Base-by-base conservation (phyloP, 2,888 invertebrate species). In the Tyria jacobaeae region DNA sequence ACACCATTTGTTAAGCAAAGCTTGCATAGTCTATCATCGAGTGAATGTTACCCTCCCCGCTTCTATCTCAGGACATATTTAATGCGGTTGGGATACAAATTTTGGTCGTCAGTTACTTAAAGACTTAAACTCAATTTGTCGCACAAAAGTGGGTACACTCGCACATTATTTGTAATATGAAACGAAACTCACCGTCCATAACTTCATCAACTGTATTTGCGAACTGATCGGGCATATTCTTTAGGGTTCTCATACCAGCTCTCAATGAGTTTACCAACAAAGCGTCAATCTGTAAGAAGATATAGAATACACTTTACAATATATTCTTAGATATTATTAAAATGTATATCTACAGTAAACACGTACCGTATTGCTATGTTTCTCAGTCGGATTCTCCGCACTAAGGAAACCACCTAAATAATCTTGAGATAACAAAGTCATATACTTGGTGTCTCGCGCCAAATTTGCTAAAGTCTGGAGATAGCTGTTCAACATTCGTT, bases 201-300 rank as follows among this genome's bases (percentile, higher is more conserved):
- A 98, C 96, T 66, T 97, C 97, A 80, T 97, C 97, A 0, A 98
- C 96, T 0, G 97, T 97, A 76, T 96, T 97, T 39, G 96, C 95
- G 70, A 98, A 95, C 78, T 97, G 97, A 83, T 98, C 98, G 0
- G 98, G 98, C 95, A 98, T 97, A 56, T 97, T 96, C 87, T 97
- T 97, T 34, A 99, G 96, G 0, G 97, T 96, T 80, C 97, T 96
- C 94, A 98, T 97, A 0, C 98, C 97, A 6, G 96, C 96, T 81
- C 96, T 96, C 64, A 99, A 89, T 0, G 98, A 98, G 81, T 97
- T 97, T 53, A 97, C 96, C 49, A 97, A 88, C 1, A 94, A 80
- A 24, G 96, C 96, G 81, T 96, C 96, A 72, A 96, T 94, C 96
- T 96, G 65, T 9, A 68, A 73, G 63, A 35, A 7, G 7, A 41